Evolutionary conservation across 2,888 invertebrate species (phyloP).

Genomic region (Hermodice carunculata): DNA sequence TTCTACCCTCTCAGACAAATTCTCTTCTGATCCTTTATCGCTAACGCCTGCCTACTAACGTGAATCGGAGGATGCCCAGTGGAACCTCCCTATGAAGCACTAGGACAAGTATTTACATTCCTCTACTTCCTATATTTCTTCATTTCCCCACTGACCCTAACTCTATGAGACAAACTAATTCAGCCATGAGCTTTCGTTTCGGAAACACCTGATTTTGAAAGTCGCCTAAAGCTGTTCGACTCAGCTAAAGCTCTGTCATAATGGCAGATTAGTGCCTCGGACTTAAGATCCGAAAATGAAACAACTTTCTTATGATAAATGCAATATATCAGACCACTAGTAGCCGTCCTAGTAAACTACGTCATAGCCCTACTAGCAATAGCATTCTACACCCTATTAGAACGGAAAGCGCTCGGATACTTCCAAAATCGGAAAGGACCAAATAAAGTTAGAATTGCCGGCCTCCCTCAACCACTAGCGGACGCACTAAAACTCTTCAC

Average conservation of each 20-base stretch:
- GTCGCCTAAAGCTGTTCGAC: too few species aligned
- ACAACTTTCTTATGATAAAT: too few species aligned
- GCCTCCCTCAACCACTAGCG: conserved; percentile 79
- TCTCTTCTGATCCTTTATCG: conserved; percentile 74
- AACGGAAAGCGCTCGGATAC: conserved; percentile 78
- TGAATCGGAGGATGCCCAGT: conserved; percentile 81
- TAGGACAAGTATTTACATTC: conserved; percentile 41
- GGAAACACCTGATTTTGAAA: too few species aligned
- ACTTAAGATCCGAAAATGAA: conserved; percentile 4
- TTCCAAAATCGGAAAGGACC: conserved; percentile 83
- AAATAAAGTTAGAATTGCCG: conserved; percentile 78
- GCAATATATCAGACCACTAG: too few species aligned
- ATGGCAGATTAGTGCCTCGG: conserved; percentile 9
- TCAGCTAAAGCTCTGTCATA: neutral
- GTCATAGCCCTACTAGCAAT: conserved; percentile 75
- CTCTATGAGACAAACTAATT: conserved; percentile 14
- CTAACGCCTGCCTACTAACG: conserved; percentile 76
- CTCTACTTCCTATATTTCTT: conserved; percentile 39
- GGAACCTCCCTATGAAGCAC: conserved; percentile 75
- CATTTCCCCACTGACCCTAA: conserved; percentile 2
- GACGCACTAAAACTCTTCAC: conserved; percentile 81
- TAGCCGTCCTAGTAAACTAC: too few species aligned
- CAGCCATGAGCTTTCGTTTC: too few species aligned
- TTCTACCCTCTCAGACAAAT: conserved; percentile 73
- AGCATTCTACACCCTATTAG: conserved; percentile 81